phyloP scores from a whole-genome alignment of 2,888 invertebrate species.

The Cacoxenus indagator region DNA sequence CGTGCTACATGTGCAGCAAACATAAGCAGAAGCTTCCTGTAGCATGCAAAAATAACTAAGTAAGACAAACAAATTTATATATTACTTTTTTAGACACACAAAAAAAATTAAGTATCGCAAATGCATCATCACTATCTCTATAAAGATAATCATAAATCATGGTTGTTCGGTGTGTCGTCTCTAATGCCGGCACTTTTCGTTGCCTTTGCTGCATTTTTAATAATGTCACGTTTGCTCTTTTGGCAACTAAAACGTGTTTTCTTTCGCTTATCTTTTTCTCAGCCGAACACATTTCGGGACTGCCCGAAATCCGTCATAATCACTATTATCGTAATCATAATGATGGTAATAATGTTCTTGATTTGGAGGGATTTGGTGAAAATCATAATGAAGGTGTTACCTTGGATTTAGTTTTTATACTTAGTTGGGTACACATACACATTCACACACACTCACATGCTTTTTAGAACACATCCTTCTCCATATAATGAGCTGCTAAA shows the following conservation, averaged over 20 bases:
- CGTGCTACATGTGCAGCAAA: background rate
- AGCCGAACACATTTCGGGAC: background rate
- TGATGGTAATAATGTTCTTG: background rate
- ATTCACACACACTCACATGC: background rate
- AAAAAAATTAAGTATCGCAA: too few relatives aligned
- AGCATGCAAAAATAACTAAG: background rate
- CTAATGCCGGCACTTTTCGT: background rate
- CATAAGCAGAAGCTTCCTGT: background rate
- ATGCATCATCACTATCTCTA: slow-evolving; percentile 53
- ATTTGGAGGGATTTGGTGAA: too few relatives aligned
- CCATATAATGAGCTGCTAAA: slow-evolving; percentile 7
- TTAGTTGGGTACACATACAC: background rate
- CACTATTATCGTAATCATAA: background rate
- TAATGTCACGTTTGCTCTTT: slow-evolving; percentile 59
- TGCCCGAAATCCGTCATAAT: background rate
- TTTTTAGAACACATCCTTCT: background rate
- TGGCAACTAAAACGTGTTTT: slow-evolving; percentile 36
- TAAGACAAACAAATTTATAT: background rate
- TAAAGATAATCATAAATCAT: slow-evolving; percentile 56
- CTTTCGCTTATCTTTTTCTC: background rate
- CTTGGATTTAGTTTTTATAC: background rate
- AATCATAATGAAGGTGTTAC: background rate
- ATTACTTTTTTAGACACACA: background rate
- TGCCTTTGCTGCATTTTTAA: slow-evolving; percentile 49
- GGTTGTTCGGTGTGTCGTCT: too few relatives aligned